phyloP scores from a whole-genome alignment of 2,888 invertebrate genomes.

The Clepsis dumicolana region DNA sequence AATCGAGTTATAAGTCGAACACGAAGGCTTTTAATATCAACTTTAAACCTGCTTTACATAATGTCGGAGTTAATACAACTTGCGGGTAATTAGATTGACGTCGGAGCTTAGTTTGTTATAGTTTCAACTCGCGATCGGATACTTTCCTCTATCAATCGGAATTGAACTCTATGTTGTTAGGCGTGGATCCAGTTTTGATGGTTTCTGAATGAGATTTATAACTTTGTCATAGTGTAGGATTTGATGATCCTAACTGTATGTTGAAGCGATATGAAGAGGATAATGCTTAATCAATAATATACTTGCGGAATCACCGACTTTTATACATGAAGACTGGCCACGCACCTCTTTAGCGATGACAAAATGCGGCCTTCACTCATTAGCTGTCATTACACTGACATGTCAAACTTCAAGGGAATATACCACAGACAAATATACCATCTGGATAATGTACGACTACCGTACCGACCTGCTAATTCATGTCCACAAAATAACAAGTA shows the following conservation, averaged over 20 bases:
- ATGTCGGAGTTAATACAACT: slow-evolving; percentile 40
- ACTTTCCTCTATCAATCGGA: background rate
- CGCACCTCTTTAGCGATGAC: too few species aligned
- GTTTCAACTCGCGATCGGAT: background rate
- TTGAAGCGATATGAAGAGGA: background rate
- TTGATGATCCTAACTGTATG: background rate
- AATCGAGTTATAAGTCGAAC: slow-evolving; percentile 58
- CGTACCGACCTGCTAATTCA: too few species aligned
- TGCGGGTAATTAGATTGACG: slow-evolving; percentile 38
- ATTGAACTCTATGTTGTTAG: background rate
- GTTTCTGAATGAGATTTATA: background rate
- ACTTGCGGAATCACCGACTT: too few species aligned
- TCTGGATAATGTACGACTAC: too few species aligned
- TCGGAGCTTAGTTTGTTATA: slow-evolving; percentile 24
- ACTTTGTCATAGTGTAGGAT: background rate
- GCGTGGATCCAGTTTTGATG: background rate
- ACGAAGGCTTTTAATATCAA: slow-evolving; percentile 44
- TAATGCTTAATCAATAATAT: background rate
- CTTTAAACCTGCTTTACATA: slow-evolving; percentile 47
- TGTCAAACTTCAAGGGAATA: too few species aligned
- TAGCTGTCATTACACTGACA: too few species aligned
- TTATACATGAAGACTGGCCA: too few species aligned
- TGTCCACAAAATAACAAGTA: too few species aligned
- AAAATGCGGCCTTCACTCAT: too few species aligned
- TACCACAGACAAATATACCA: too few species aligned